Conservation (phyloP, 2,113 vertebrate species). For the Ailurus styani region DNA sequence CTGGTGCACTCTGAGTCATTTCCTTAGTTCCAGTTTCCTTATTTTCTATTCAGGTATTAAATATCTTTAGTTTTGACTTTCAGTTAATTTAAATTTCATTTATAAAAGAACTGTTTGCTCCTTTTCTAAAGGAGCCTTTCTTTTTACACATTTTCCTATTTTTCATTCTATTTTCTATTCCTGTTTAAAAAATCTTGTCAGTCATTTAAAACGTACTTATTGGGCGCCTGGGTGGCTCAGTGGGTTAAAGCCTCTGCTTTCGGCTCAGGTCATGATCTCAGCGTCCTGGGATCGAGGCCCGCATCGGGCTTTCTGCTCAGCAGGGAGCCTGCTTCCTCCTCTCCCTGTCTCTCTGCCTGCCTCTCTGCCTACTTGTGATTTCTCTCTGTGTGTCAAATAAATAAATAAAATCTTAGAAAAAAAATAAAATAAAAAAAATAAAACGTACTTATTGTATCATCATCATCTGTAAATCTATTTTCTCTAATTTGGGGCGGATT, state of each 20-base stretch:
- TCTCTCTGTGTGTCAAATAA: too few species aligned
- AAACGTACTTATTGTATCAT: neutral
- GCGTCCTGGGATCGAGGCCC: too few species aligned
- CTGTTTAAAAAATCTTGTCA: neutral
- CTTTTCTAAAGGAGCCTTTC: neutral
- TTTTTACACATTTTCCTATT: neutral
- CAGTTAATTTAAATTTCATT: neutral
- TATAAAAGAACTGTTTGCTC: neutral
- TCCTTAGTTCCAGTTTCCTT: neutral
- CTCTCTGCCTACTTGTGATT: too few species aligned
- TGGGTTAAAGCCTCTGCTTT: too few species aligned
- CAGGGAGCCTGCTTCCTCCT: too few species aligned
- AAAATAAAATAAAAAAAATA: too few species aligned
- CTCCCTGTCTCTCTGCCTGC: too few species aligned
- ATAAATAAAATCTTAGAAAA: too few species aligned
- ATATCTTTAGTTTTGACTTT: conserved; percentile 15
- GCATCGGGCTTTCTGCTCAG: too few species aligned
- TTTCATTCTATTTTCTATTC: neutral
- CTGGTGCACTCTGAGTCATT: neutral
- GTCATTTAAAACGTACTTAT: neutral
- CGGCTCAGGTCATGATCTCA: too few species aligned
- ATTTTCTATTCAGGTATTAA: neutral
- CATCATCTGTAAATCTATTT: neutral
- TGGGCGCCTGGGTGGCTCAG: too few species aligned
- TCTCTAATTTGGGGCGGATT: neutral